Evolutionary conservation across 2,888 invertebrate genomes (phyloP).

Genomic region (Diarsia brunnea): DNA sequence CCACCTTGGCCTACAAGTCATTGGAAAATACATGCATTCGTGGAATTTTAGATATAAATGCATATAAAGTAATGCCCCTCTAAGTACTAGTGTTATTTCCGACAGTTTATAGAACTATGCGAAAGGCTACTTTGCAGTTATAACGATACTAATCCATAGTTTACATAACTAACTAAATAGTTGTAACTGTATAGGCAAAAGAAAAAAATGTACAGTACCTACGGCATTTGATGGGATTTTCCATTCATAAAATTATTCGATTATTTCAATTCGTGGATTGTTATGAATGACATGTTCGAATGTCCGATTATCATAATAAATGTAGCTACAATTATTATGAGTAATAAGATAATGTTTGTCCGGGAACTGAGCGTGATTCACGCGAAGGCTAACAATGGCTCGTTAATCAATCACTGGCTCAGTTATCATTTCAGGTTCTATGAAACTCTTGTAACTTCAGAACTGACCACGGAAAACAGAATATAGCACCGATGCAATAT

Average conservation of each 20-base stretch:
- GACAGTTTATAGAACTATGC: not conserved
- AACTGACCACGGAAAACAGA: constrained; percentile 21
- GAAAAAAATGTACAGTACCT: constrained; percentile 1
- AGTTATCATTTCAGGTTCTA: constrained; percentile 68
- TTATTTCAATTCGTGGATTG: constrained; percentile 50
- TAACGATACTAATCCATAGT: not conserved
- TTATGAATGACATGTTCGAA: constrained; percentile 60
- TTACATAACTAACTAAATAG: constrained; percentile 34
- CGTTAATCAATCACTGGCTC: constrained; percentile 65
- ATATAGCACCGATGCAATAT: not conserved
- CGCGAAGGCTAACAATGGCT: constrained; percentile 67
- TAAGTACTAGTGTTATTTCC: not conserved
- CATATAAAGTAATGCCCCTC: constrained; percentile 24
- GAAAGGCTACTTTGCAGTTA: constrained; percentile 5
- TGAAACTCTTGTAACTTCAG: constrained; percentile 64
- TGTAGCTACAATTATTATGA: constrained; percentile 77
- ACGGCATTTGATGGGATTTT: constrained; percentile 29
- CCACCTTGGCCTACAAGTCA: constrained; percentile 63
- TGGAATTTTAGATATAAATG: constrained; percentile 50
- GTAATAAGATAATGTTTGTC: constrained; percentile 76
- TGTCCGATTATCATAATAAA: constrained; percentile 65
- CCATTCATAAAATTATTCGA: constrained; percentile 23
- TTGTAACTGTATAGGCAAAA: not conserved
- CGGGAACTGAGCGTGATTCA: constrained; percentile 79
- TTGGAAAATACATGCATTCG: constrained; percentile 55